Base-by-base conservation (phyloP, 2,113 vertebrate species). In the Lichenostomus cassidix region DNA sequence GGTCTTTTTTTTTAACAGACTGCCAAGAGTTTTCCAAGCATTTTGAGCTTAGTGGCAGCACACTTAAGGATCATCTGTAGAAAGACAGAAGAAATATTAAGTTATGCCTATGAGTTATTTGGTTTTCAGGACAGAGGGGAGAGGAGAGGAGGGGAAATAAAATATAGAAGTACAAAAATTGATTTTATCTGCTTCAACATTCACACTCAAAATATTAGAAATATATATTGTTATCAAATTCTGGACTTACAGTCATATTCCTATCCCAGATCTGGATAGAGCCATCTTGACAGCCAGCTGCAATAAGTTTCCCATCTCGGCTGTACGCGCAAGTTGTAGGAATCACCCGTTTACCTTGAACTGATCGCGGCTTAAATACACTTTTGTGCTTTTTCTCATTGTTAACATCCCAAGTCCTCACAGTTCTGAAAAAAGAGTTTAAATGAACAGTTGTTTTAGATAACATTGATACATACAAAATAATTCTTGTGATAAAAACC, bases 231-330 rank as follows among this genome's bases (percentile, higher is more conserved):
- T 63, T 65, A 87, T 20, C 15, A 87, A 64, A 95, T 47, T 81
- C 4, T 76, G 85, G 33, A 98, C 99, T 99, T 97, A 99, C 99
- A 56, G 96, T 99, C 93, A 99, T 94, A 97, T 99, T 99, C 84
- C 99, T 98, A 87, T 99, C 99, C 99, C 99, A 99, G 96, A 99
- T 99, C 97, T 99, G 99, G 92, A 99, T 99, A 96, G 98, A 99
- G 59, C 99, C 99, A 70, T 99, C 99, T 95, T 99, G 99, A 95
- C 99, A 99, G 86, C 98, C 99, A 8, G 99, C 99, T 53, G 99
- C 99, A 35, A 99, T 98, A 27, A 99, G 98, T 94, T 98, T 99
- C 60, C 99, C 99, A 52, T 99, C 99, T 59, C 99, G 98, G 89
- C 98, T 99, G 96, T 99, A 99, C 0, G 98, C 98, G 93, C 99